These are phyloP conservation scores for Phycodurus eques DNA, from an alignment of 2,113 vertebrate genomes.

Conservation along the genomic window DNA sequence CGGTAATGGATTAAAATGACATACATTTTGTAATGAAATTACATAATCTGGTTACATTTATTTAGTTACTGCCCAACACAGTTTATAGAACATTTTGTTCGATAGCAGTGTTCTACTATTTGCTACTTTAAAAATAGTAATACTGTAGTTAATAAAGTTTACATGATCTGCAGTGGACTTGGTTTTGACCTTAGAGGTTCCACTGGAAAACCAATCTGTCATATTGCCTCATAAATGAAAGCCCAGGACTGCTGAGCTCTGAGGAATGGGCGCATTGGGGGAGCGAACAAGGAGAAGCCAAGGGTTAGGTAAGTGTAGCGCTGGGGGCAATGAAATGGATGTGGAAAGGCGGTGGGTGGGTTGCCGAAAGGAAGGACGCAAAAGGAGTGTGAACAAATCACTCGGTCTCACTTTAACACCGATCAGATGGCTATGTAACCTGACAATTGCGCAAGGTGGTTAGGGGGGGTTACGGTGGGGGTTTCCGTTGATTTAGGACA, in stretches of 20 bases:
- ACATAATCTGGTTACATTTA: too few species aligned
- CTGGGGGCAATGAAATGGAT: constrained; percentile 20
- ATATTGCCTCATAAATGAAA: neutral
- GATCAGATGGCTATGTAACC: constrained; percentile 54
- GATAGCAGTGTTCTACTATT: neutral
- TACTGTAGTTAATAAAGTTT: neutral
- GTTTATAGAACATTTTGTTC: too few species aligned
- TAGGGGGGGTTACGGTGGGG: neutral
- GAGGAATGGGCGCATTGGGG: neutral
- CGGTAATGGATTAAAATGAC: too few species aligned
- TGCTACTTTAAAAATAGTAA: neutral
- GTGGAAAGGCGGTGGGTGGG: neutral
- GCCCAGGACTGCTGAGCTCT: neutral
- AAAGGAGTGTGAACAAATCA: constrained; percentile 42
- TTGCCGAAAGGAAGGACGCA: constrained; percentile 2
- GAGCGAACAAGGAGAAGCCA: constrained; percentile 9
- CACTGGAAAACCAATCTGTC: neutral
- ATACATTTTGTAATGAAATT: too few species aligned
- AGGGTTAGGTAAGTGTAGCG: constrained; percentile 23
- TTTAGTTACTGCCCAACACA: too few species aligned
- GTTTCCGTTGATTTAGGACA: constrained; percentile 55
- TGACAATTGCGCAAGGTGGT: constrained; percentile 27
- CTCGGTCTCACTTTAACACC: constrained; percentile 52
- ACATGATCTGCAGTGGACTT: neutral
- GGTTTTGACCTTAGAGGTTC: neutral